These are phyloP conservation scores for Mirza zaza DNA, from an alignment of 2,113 vertebrate genomes.

Conservation along the genomic window DNA sequence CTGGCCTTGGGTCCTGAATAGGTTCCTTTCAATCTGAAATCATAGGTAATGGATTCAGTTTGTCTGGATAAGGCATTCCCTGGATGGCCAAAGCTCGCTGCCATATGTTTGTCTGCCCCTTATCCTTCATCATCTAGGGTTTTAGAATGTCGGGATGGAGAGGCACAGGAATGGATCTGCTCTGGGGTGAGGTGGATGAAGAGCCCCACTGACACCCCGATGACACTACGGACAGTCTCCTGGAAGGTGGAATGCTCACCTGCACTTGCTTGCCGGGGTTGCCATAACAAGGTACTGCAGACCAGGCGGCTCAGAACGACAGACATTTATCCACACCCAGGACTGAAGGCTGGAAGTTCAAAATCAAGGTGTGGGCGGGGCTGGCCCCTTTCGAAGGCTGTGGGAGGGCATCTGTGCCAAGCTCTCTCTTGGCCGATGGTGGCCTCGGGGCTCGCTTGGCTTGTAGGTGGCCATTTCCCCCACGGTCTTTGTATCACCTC, in stretches of 20 bases:
- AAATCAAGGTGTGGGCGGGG: not conserved
- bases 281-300: too few species aligned
- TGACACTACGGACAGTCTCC: not conserved
- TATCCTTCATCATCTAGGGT: too few species aligned
- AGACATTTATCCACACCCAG: not conserved
- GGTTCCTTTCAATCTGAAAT: not conserved
- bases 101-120: too few species aligned
- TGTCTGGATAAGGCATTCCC: not conserved
- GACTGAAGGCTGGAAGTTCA: too few species aligned
- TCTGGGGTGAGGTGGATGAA: not conserved
- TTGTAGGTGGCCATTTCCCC: fast-evolving
- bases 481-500: fast-evolving
- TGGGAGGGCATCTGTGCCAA: not conserved
- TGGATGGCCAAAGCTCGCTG: too few species aligned
- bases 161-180: too few species aligned
- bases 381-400: not conserved
- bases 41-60: not conserved
- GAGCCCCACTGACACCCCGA: not conserved
- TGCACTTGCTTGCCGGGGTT: not conserved
- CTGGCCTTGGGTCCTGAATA: not conserved
- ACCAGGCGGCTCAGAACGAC: fast-evolving
- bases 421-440: not conserved
- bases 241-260: not conserved
- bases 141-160: not conserved
- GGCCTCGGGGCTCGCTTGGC: not conserved